A percentile compares a stretch with the other conserved stretches of the same genome.
Evolutionary conservation across 2,113 vertebrate genomes (phyloP).

Genomic region (Gymnobelideus leadbeateri): DNA sequence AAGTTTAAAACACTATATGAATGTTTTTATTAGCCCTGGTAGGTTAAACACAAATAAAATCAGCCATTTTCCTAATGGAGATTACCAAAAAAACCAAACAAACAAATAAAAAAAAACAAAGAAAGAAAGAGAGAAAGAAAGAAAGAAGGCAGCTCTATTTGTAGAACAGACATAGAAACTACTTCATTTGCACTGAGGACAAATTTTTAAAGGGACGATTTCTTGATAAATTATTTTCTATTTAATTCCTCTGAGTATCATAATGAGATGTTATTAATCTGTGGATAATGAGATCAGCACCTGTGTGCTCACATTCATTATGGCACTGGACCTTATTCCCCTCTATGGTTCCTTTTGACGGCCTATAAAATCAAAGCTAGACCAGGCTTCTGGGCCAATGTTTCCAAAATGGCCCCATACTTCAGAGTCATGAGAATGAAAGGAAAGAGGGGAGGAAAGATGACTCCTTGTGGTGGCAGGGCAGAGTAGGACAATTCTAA

Average conservation of each 20-base stretch:
- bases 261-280: not conserved
- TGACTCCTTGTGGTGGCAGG: not conserved
- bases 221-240: not conserved
- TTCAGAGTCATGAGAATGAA: not conserved
- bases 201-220: not conserved
- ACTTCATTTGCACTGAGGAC: not conserved
- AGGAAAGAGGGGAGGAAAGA: not conserved
- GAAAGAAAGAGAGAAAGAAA: no score
- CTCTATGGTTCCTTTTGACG: not conserved
- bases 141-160: not conserved
- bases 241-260: not conserved
- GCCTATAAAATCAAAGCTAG: not conserved
- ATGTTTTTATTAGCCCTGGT: not conserved
- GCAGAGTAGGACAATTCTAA: not conserved
- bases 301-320: not conserved
- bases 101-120: no score
- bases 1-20: not conserved
- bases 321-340: not conserved
- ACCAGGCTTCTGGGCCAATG: not conserved
- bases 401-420: not conserved
- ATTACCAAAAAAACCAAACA: not conserved
- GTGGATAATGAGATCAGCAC: not conserved
- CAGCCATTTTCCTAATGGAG: not conserved
- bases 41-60: not conserved
- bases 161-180: not conserved